Base-by-base conservation (phyloP, 2,888 invertebrate species). In the Gymnosoma rotundatum region DNA sequence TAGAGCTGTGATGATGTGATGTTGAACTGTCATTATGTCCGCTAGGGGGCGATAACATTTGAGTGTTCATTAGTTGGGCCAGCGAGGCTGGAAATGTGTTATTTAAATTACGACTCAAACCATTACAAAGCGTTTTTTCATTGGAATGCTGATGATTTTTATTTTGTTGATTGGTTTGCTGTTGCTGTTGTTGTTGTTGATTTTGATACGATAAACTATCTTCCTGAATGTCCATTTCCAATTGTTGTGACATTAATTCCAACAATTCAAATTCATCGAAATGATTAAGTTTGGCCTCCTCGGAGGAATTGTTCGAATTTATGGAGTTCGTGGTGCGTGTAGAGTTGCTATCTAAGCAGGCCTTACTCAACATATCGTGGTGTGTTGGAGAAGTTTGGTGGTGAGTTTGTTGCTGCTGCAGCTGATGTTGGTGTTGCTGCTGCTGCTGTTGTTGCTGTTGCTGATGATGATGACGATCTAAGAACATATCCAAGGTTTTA, bases 221-320 rank as follows among this genome's bases (percentile, higher is more conserved):
- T 52, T 92, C 92, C 38, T 93, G 93, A 73, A 94, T 91, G 86
- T 94, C 94, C 93, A 94, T 94, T 72, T 93, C 94, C 70, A 94
- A 89, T 87, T 94, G 94, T 85, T 93, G 93, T 69, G 89, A 91
- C 90, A 92, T 91, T 76, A 92, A 84, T 83, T 92, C 92, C 60
- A 92, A 88, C 60, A 92, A 83, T 78, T 92, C 92, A 67, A 91
- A 90, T 73, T 92, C 92, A 87, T 92, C 91, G 70, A 92, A 92
- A 75, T 91, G 90, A 88, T 91, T 91, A 16, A 92, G 87, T 84
- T 92, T 92, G 36, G 89, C 90, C 61, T 90, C 88, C 50, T 85
- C 79, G 0, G 72, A 58, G 3, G 50, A 45, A 64, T 73, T 69
- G 32, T 58, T 64, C 18, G 82, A 76, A 36, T 83, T 78, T 20